Percentiles rank a stretch among this genome's conserved stretches.
These are phyloP conservation scores for Pandemis heparana DNA, from an alignment of 2,888 invertebrate genomes.

Conservation along the genomic window DNA sequence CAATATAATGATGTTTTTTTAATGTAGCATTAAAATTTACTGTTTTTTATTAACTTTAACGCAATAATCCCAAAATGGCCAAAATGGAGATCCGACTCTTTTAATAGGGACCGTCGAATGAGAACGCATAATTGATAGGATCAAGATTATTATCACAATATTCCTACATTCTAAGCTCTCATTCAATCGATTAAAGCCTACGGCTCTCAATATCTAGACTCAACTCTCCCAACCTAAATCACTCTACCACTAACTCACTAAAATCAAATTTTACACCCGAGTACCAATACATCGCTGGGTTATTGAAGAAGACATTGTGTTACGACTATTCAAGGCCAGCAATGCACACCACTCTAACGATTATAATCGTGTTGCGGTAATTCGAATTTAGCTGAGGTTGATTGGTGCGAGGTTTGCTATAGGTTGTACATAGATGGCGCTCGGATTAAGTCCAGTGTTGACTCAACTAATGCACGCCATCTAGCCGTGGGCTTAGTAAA, in stretches of 20 bases:
- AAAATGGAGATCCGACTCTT: no score
- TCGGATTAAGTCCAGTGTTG: constrained; percentile 72
- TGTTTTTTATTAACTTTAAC: no score
- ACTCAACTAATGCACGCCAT: constrained; percentile 83
- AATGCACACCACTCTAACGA: background rate
- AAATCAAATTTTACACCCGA: background rate
- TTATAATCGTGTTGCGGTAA: background rate
- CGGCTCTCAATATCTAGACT: constrained; percentile 15
- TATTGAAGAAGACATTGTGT: background rate
- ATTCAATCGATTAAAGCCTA: constrained; percentile 13
- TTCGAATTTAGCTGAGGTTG: background rate
- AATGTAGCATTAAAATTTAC: no score
- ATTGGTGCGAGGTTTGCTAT: background rate
- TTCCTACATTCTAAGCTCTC: constrained; percentile 3
- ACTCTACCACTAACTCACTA: background rate
- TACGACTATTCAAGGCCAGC: background rate
- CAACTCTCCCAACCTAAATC: background rate
- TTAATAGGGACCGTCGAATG: background rate
- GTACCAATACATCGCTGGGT: background rate
- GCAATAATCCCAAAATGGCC: no score
- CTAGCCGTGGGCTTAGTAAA: constrained; percentile 77
- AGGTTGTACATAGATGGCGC: constrained; percentile 33
- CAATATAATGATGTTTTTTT: no score
- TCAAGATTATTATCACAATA: background rate
- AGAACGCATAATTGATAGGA: background rate